Evolutionary conservation across 2,797 vertebrate genomes (phyloP), one percentile per base, ranked within the genome.

Genomic region (Takifugu rubripes): DNA sequence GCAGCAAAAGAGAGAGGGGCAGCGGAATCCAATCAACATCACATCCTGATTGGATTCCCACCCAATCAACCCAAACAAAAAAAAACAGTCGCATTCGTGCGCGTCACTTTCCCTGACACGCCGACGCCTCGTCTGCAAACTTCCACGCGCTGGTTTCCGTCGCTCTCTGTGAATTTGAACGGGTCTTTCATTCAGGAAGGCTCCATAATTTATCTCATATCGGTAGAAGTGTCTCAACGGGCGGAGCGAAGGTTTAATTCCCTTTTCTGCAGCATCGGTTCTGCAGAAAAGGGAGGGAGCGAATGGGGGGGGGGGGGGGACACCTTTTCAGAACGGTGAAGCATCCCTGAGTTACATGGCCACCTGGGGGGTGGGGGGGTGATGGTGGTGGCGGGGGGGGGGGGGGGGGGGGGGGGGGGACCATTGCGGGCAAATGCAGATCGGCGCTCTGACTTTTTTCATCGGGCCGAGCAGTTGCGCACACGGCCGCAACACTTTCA

Each of bases 1-100:
- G 59, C 71, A 81, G 66, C 58, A 78, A 79, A 82, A 82, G 64
- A 75, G 74, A 78, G 78, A 78, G 78, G 56, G 68, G 61, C 86
- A 74, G 67, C 69, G 82, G 80, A 87, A 78, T 87, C 75, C 68
- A 78, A 78, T 87, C 79, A 83, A 61, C 77, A 83, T 10, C 46
- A 16, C 46, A 25, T 24, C n/a, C 46, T 25, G 21, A 48, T 48
- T 48, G 7, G 46, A 48, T 24, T 25, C n/a, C 9, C 17, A 46
- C 69, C 79, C 73, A 77, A 85, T 78, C 84, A 70, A 60, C 67
- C 14, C 10, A 51, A 70, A 71, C 60, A 82, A 66, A 66, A 84
- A 40, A 14, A 14, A 14, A 12, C 12, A 40, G 75, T 82, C 74
- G 78, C 74, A 85, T 83, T 81, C 21, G 21, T 84, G 68, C 45